These are phyloP conservation scores for Paragorgia papillata DNA, from an alignment of 92 coral and sea anemone species.

Conservation along the genomic window DNA sequence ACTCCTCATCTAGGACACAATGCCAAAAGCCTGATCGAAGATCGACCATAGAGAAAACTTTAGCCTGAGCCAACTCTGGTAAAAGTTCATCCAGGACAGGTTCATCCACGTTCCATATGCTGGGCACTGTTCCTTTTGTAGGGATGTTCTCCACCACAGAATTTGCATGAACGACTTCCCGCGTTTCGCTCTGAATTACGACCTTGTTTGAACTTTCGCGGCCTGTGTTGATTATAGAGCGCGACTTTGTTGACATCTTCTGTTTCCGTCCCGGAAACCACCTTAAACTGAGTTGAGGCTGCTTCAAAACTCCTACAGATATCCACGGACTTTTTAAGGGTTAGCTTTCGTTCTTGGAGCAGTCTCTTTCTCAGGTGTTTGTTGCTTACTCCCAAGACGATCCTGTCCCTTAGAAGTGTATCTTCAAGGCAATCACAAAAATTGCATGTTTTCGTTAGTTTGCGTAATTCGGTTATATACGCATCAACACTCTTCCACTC, in stretches of 20 bases:
- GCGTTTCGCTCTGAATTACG: conserved; percentile 8
- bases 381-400: conserved; percentile 46
- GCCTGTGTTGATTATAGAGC: conserved; percentile 13
- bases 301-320: conserved; percentile 46
- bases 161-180: conserved; percentile 17
- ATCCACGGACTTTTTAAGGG: conserved; percentile 51
- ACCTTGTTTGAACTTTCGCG: conserved; percentile 1
- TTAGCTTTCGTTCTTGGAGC: conserved; percentile 44
- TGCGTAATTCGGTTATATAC: conserved; percentile 50
- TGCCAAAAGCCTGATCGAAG: too few species aligned
- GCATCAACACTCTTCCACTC: conserved; percentile 47
- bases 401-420: conserved; percentile 49
- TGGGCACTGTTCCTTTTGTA: conserved; percentile 42
- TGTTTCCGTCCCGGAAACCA: conserved; percentile 27
- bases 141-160: conserved; percentile 43
- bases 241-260: conserved; percentile 32
- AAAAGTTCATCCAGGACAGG: too few species aligned
- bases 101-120: too few species aligned
- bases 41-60: too few species aligned
- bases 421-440: conserved; percentile 52
- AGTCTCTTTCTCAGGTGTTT: conserved; percentile 20
- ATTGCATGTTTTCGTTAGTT: conserved; percentile 53
- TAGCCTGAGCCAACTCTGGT: too few species aligned
- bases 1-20: too few species aligned
- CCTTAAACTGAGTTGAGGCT: conserved; percentile 21